Evolutionary conservation across 2,888 invertebrate genomes (phyloP), one percentile per base, ranked within the genome.

Genomic region (Luperina nickerlii): DNA sequence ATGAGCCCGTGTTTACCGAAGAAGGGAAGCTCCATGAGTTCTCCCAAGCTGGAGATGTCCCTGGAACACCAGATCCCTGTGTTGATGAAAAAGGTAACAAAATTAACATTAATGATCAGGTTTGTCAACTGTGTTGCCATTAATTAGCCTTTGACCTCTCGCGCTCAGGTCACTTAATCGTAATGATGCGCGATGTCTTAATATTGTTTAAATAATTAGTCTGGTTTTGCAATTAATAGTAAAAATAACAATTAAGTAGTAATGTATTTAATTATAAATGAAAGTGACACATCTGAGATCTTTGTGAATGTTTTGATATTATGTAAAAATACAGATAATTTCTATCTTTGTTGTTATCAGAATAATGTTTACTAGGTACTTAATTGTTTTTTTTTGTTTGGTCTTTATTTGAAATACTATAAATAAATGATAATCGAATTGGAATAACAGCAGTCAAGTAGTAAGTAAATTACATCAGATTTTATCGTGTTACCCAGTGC

Each of bases 41-140:
- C 96, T 85, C 94, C 95, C 24, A 94, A 94, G 90, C 89, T 95
- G 85, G 95, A 96, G 89, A 95, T 96, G 95, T 96, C 96, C 82
- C 90, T 96, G 93, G 96, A 96, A 87, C 96, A 94, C 84, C 95
- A 95, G 92, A 94, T 96, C 87, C 96, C 96, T 90, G 95, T 93
- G 87, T 92, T 97, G 83, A 93, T 96, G 88, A 95, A 96, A 89
- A 94, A 97, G 96, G 96, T 97, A 95, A 91, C 81, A 38, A 79
- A 77, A 76, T 70, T 73, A 76, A 78, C 72, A 78, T 78, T 57
- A 11, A 11, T 48, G 80, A 73, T 74, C 75, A 70, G 38, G 80
- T 82, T 85, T 62, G 63, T 81, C 77, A 77, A 82, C 66, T 78
- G 57, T 77, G 79, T 85, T 80, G 83, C 84, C 82, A 67, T 74